These are phyloP conservation scores for Martes martes DNA, from an alignment of 2,113 vertebrate species.

Conservation along the genomic window DNA sequence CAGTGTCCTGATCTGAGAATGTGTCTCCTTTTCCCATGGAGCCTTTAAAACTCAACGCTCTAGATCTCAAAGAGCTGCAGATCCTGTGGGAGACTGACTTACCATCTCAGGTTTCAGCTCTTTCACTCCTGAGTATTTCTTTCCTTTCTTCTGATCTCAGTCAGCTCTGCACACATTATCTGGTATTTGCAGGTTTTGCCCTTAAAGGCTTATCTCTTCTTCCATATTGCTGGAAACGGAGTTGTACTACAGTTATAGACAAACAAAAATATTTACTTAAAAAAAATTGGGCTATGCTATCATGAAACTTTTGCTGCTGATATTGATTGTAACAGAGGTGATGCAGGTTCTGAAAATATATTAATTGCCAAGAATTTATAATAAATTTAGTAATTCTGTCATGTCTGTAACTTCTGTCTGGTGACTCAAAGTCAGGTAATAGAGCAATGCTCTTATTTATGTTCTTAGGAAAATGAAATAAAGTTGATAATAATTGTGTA, in stretches of 20 bases:
- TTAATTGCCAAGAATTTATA: not conserved
- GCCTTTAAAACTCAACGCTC: not conserved
- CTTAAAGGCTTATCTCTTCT: not conserved
- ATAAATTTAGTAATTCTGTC: not conserved
- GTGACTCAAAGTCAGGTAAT: not conserved
- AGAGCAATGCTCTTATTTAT: not conserved
- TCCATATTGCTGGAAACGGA: not conserved
- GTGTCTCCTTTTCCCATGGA: not conserved
- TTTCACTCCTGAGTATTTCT: not conserved
- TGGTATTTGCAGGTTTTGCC: not conserved
- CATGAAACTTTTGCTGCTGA: constrained; percentile 5
- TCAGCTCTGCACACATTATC: not conserved
- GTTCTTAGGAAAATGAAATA: constrained; percentile 10
- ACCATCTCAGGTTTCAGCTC: not conserved
- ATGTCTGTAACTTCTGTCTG: not conserved
- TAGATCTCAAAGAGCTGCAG: not conserved
- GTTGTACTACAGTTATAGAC: not conserved
- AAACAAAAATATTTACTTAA: not conserved
- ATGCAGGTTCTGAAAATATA: not conserved
- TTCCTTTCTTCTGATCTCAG: not conserved
- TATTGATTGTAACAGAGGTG: not conserved
- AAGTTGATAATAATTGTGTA: not conserved
- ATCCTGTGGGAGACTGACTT: not conserved
- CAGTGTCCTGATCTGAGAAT: not conserved
- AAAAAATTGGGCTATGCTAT: not conserved